Percentiles rank a stretch among this genome's conserved stretches.
Evolutionary conservation across 2,113 vertebrate genomes (phyloP).

Genomic region (Hepsetus odoe): DNA sequence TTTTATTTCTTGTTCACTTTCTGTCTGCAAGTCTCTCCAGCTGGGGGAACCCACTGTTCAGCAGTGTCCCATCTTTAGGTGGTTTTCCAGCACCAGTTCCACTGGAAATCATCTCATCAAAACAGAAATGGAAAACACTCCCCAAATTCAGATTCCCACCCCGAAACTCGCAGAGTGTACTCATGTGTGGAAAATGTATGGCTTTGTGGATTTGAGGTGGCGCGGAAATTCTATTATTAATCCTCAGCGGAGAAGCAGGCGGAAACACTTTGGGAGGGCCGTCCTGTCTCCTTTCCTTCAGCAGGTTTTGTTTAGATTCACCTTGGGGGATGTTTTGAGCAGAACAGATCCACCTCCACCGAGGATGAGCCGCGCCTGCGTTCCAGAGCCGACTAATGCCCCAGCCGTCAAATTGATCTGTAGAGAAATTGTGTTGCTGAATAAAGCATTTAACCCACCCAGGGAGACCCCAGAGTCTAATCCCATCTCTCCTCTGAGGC

Average conservation of each 20-base stretch:
- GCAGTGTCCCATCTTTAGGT: background rate
- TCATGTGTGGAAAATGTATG: conserved; percentile 9
- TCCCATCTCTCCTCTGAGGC: background rate
- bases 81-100: background rate
- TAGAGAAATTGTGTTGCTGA: conserved; percentile 16
- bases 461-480: conserved; percentile 7
- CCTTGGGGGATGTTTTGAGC: background rate
- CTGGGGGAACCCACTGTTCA: background rate
- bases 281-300: conserved; percentile 20
- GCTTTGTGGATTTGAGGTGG: conserved; percentile 15
- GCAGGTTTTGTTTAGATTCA: conserved; percentile 4
- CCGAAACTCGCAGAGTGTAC: background rate
- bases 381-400: background rate
- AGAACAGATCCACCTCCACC: conserved; percentile 16
- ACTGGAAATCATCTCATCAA: conserved; percentile 13
- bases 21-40: background rate
- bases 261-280: background rate
- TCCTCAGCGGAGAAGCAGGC: background rate
- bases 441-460: conserved; percentile 28
- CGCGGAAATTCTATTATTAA: background rate
- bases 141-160: background rate
- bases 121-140: background rate
- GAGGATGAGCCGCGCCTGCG: background rate
- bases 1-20: background rate
- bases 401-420: conserved; percentile 24